Evolutionary conservation across 2,888 invertebrate genomes (phyloP).

Genomic region (Spisula subtruncata): DNA sequence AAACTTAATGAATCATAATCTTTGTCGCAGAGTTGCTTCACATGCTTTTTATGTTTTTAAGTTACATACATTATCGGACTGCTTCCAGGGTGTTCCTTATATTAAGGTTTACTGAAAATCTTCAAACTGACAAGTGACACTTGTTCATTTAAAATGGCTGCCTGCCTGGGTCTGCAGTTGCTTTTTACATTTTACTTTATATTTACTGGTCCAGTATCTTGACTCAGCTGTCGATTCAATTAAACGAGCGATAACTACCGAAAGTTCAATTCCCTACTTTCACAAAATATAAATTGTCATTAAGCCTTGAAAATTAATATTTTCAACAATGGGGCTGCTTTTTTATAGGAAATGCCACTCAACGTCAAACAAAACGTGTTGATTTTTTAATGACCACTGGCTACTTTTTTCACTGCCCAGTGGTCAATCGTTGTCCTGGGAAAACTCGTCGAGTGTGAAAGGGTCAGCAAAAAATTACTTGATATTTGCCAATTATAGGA

Average conservation of each 20-base stretch:
- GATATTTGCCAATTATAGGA: conserved; percentile 56
- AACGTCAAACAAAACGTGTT: conserved; percentile 57
- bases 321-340: conserved; percentile 46
- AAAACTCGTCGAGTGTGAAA: conserved; percentile 59
- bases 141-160: neutral
- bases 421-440: conserved; percentile 68
- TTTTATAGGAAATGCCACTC: conserved; percentile 68
- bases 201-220: neutral
- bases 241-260: neutral
- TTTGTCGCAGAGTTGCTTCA: too few species aligned
- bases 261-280: conserved; percentile 18
- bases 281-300: conserved; percentile 31
- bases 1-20: too few species aligned
- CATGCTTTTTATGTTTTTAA: too few species aligned
- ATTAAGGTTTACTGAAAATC: too few species aligned
- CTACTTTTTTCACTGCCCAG: conserved; percentile 57
- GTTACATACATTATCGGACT: too few species aligned
- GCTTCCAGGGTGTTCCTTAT: too few species aligned
- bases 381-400: conserved; percentile 70
- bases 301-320: conserved; percentile 48
- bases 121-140: too few species aligned
- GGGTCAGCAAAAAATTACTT: conserved; percentile 60
- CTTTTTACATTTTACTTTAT: neutral
- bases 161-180: neutral
- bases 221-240: conserved; percentile 8